Percentiles rank a stretch among this genome's conserved stretches.
Conservation (phyloP, 2,113 vertebrate genomes). For the Urocolius indicus region DNA sequence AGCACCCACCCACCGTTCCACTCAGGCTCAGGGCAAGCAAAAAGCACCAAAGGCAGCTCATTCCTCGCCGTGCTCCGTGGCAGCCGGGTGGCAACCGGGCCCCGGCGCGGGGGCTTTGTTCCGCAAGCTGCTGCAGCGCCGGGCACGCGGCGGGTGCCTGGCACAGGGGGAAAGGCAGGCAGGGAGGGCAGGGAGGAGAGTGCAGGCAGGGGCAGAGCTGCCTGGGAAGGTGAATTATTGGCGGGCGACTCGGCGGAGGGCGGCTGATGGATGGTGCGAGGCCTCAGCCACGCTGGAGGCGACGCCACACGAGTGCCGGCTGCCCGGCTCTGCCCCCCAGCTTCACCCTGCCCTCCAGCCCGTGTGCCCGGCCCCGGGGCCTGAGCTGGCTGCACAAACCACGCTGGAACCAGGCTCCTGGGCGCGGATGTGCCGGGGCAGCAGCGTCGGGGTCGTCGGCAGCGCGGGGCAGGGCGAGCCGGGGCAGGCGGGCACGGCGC, state of each 20-base stretch:
- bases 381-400: background rate
- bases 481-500: background rate
- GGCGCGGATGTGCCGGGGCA: background rate
- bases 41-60: background rate
- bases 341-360: background rate
- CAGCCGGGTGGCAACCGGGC: background rate
- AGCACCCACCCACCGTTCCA: background rate
- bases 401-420: background rate
- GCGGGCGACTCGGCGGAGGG: background rate
- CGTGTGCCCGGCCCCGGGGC: background rate
- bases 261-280: background rate
- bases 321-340: too few species aligned
- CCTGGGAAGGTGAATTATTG: background rate
- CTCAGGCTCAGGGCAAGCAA: background rate
- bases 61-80: background rate
- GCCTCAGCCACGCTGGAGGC: background rate
- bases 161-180: background rate
- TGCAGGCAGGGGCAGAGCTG: background rate
- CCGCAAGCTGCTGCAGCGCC: background rate
- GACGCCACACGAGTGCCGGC: too few species aligned
- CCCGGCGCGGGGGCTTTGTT: slow-evolving; percentile 17
- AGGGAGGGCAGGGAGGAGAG: background rate
- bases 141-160: background rate
- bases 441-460: background rate
- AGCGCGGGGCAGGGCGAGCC: background rate